phyloP scores from a whole-genome alignment of 2,797 vertebrate species.

The Ceyx erithaca region DNA sequence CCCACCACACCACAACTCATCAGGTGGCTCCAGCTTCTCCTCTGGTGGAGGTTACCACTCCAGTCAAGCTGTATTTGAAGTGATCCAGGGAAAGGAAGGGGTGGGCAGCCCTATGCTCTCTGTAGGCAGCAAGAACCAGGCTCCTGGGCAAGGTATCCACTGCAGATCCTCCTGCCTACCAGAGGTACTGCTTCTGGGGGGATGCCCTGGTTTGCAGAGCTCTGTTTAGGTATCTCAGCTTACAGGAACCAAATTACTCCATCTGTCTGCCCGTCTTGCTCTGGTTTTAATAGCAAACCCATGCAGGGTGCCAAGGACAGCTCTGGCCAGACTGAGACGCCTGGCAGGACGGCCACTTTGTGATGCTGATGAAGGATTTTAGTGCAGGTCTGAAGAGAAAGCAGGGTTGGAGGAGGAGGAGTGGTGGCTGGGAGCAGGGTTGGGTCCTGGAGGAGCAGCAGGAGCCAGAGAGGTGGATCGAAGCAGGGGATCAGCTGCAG shows the following conservation, averaged over 20 bases:
- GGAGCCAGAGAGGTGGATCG: neutral
- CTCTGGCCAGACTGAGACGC: neutral
- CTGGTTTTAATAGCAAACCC: neutral
- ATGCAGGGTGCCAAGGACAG: neutral
- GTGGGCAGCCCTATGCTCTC: rapidly evolving
- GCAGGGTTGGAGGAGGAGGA: neutral
- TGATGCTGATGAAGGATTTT: neutral
- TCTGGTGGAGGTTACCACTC: neutral
- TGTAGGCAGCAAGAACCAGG: neutral
- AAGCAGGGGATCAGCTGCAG: rapidly evolving
- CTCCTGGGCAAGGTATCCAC: neutral
- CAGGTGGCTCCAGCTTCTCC: neutral
- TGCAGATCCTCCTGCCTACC: rapidly evolving
- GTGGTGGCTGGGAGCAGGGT: neutral
- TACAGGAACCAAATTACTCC: rapidly evolving
- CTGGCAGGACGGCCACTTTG: rapidly evolving
- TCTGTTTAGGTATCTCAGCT: neutral
- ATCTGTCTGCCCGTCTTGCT: rapidly evolving
- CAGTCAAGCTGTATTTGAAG: rapidly evolving
- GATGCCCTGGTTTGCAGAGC: neutral
- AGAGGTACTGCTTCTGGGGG: rapidly evolving
- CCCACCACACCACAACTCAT: neutral
- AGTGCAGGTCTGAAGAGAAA: neutral
- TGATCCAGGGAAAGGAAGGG: neutral
- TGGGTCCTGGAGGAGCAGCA: neutral